Evolutionary conservation across 2,888 invertebrate species (phyloP).

Genomic region (Seladonia tumulorum): DNA sequence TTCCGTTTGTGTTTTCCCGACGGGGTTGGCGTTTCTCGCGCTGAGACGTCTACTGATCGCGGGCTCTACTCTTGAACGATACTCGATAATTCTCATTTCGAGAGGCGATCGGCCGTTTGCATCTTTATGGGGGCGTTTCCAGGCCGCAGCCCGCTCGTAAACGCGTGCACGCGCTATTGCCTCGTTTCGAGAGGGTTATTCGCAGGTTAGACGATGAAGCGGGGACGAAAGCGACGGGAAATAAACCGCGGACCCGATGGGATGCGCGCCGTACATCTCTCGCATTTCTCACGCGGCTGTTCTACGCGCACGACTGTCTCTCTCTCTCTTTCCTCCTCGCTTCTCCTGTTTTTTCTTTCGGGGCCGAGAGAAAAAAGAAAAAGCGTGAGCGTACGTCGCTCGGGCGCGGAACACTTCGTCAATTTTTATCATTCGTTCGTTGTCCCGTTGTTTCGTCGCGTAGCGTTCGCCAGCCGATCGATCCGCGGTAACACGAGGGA

Average conservation of each 20-base stretch:
- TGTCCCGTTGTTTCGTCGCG: neutral
- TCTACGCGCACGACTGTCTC: neutral
- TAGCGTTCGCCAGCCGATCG: constrained; percentile 9
- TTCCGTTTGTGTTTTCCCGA: neutral
- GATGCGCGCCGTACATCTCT: neutral
- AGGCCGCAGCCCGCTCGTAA: constrained; percentile 45
- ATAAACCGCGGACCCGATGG: constrained; percentile 11
- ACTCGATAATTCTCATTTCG: constrained; percentile 70
- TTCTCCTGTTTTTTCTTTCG: neutral
- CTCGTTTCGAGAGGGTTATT: constrained; percentile 43
- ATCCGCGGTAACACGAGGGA: neutral
- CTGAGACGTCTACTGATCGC: constrained; percentile 38
- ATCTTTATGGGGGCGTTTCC: constrained; percentile 75
- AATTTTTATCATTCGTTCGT: neutral
- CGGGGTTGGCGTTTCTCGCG: neutral
- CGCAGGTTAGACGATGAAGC: constrained; percentile 47
- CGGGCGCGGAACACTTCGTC: neutral
- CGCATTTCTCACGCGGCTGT: neutral
- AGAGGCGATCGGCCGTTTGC: constrained; percentile 71
- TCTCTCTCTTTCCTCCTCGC: neutral
- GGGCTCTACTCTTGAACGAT: constrained; percentile 37
- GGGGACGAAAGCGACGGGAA: neutral
- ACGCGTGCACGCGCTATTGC: constrained; percentile 53
- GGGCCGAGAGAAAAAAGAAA: neutral
- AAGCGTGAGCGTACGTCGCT: neutral